These are phyloP conservation scores for Exaiptasia diaphana DNA, from an alignment of 64 coral and sea anemone genomes.

Conservation along the genomic window DNA sequence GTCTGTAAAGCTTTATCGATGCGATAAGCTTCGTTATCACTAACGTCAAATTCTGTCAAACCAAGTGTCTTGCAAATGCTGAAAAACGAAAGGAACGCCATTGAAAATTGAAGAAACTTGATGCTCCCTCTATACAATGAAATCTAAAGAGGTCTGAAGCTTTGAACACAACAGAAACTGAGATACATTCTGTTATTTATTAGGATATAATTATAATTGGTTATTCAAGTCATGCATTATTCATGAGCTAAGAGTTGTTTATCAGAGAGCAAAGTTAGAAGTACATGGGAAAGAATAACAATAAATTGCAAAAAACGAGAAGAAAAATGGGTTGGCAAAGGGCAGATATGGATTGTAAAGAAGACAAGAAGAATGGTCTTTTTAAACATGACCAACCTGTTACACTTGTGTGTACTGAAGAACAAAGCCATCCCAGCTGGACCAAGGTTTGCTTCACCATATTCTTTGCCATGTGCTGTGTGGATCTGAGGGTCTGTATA, in stretches of 20 bases:
- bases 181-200: no score
- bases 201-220: no score
- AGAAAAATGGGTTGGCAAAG: no score
- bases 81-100: background rate
- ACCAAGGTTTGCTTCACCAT: conserved; percentile 91
- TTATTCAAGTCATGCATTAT: no score
- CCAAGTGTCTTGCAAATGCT: conserved; percentile 83
- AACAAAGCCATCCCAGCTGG: conserved; percentile 84
- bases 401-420: conserved; percentile 91
- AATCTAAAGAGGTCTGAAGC: no score
- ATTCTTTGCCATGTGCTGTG: conserved; percentile 73
- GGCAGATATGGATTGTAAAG: no score
- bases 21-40: conserved; percentile 68
- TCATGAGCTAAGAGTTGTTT: no score
- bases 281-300: no score
- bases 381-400: conserved; percentile 93
- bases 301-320: no score
- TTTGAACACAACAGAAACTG: background rate
- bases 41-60: conserved; percentile 86
- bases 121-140: no score
- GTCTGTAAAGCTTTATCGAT: conserved; percentile 55
- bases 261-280: no score
- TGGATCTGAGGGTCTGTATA: conserved; percentile 97
- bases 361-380: no score
- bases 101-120: background rate